Percentiles rank a stretch among this genome's conserved stretches.
These are phyloP conservation scores for Aldrovandia affinis DNA, from an alignment of 2,797 vertebrate genomes.

Conservation along the genomic window DNA sequence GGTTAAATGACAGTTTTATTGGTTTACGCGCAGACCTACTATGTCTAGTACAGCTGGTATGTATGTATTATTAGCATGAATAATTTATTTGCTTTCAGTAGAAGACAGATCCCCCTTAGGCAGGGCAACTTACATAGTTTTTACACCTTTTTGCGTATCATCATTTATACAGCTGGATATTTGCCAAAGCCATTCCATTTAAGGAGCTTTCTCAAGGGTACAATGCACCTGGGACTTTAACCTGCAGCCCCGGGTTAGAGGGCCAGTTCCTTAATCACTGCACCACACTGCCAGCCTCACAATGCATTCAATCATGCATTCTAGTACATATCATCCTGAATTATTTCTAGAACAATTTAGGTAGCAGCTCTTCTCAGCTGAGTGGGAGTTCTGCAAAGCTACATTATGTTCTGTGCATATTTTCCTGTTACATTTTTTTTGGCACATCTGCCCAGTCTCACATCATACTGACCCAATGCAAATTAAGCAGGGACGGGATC, in stretches of 20 bases:
- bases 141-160: not conserved
- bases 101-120: constrained; percentile 11
- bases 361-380: constrained; percentile 15
- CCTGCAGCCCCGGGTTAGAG: not conserved
- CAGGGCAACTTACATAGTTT: not conserved
- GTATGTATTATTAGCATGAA: constrained; percentile 16
- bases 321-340: not conserved
- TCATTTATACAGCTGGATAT: constrained; percentile 10
- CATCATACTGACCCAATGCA: constrained; percentile 29
- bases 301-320: not conserved
- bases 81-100: constrained; percentile 17
- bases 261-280: not conserved
- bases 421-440: constrained; percentile 27
- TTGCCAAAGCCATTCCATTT: constrained; percentile 9
- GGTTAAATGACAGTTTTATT: constrained; percentile 23
- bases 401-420: constrained; percentile 36
- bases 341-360: constrained; percentile 13
- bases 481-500: not conserved
- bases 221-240: not conserved
- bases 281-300: not conserved
- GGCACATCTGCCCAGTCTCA: constrained; percentile 26
- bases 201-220: not conserved
- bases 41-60: constrained; percentile 14
- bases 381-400: constrained; percentile 33
- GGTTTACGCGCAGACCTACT: not conserved